phyloP scores from a whole-genome alignment of 2,888 invertebrate species.

The Pocota personata region DNA sequence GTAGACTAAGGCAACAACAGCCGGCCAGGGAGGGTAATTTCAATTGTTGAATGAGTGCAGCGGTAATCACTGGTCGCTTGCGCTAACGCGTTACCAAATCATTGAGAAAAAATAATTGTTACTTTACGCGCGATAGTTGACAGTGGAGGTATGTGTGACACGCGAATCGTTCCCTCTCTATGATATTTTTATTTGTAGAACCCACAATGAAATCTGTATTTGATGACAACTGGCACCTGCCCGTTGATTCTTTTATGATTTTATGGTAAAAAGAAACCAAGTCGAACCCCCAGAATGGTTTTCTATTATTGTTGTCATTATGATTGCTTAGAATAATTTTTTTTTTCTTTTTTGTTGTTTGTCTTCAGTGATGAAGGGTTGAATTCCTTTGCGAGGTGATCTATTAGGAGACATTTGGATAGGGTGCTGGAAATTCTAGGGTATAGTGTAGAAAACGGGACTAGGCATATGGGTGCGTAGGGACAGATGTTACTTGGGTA shows the following conservation, averaged over 20 bases:
- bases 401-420: slow-evolving; percentile 19
- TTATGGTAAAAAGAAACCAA: slow-evolving; percentile 24
- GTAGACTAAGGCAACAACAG: slow-evolving; percentile 13
- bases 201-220: slow-evolving; percentile 55
- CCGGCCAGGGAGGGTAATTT: slow-evolving; percentile 53
- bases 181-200: neutral
- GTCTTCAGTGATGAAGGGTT: slow-evolving; percentile 53
- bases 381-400: slow-evolving; percentile 33
- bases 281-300: slow-evolving; percentile 32
- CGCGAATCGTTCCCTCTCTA: slow-evolving; percentile 60
- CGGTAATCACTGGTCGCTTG: slow-evolving; percentile 53
- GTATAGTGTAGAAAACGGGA: slow-evolving; percentile 45
- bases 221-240: slow-evolving; percentile 72
- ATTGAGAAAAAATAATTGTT: slow-evolving; percentile 41
- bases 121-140: slow-evolving; percentile 23
- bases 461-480: slow-evolving; percentile 56
- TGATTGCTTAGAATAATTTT: slow-evolving; percentile 43
- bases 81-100: slow-evolving; percentile 49
- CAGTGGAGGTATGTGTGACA: slow-evolving; percentile 62
- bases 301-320: slow-evolving; percentile 45
- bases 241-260: slow-evolving; percentile 43
- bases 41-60: slow-evolving; percentile 52
- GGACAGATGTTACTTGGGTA: slow-evolving; percentile 57
- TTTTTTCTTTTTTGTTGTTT: slow-evolving; percentile 33
- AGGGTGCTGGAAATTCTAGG: slow-evolving; percentile 34